Base-by-base conservation (phyloP, 2,113 vertebrate genomes). In the Psophia crepitans region DNA sequence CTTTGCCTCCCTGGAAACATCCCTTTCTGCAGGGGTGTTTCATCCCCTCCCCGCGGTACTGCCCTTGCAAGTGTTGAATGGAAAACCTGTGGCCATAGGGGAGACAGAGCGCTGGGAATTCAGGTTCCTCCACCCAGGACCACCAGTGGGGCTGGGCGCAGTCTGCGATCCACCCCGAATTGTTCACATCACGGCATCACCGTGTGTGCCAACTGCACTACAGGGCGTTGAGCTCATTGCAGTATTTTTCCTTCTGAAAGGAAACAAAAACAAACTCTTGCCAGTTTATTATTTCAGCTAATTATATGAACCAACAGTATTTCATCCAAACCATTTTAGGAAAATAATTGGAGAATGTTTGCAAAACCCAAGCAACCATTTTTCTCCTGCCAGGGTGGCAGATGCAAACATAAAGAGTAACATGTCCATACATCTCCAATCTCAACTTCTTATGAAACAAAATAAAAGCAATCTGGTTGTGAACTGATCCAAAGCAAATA, bases 401-500 rank as follows among this genome's bases (percentile, higher is more conserved):
- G 96, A 97, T 95, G 87, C 94, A 94, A 94, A 96, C 96, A 84
- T 85, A 95, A 94, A 95, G 91, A 82, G 74, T 85, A 94, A 95
- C 79, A 75, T 88, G 94, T 88, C 91, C 93, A 96, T 96, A 91
- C 91, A 92, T 96, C 94, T 95, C 92, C 89, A 89, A 81, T 94
- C 93, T 90, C 96, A 89, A 90, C 79, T 94, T 94, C 96, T 96
- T 91, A 78, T 64, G 94, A 93, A 96, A 93, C 93, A 96, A 95
- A 95, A 95, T 96, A 95, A 96, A 97, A 96, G 92, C 96, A 97
- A 97, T 97, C 95, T 97, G 95, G 93, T 96, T 95, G 96, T 97
- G 97, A 97, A 96, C 86, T 96, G 97, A 97, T 96, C 93, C 96
- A 97, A 70, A 97, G 87, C 93, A 96, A 97, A 94, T 90, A 96